Percentiles rank a stretch among this genome's conserved stretches.
phyloP scores from a whole-genome alignment of 2,888 invertebrate genomes.

The Nephrotoma flavescens region DNA sequence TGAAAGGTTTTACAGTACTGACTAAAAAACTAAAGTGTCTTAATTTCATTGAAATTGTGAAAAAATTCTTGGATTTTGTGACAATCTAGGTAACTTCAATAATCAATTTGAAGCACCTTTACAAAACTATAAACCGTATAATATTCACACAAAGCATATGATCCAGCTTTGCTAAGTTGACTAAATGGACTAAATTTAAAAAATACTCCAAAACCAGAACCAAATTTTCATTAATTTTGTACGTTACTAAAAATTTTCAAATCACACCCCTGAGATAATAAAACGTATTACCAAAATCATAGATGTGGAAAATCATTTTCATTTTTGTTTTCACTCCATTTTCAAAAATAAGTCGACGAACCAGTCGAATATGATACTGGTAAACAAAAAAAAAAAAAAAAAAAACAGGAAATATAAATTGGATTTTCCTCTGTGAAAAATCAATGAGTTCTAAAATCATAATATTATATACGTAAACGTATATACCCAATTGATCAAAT shows the following conservation, averaged over 20 bases:
- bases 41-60: no score
- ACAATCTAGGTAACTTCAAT: no score
- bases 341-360: neutral
- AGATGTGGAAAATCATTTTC: slow-evolving; percentile 11
- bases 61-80: no score
- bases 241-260: neutral
- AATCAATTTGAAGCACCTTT: no score
- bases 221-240: neutral
- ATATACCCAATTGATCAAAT: neutral
- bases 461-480: neutral
- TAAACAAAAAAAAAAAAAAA: neutral
- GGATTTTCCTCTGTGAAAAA: neutral
- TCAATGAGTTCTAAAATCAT: neutral
- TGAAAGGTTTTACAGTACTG: no score
- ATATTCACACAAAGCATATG: no score
- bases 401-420: neutral
- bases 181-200: no score
- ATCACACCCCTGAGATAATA: slow-evolving; percentile 6
- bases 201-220: no score
- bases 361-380: neutral
- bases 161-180: no score
- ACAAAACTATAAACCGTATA: no score
- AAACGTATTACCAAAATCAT: slow-evolving; percentile 9
- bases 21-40: no score
- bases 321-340: neutral